A percentile compares a stretch with the other conserved stretches of the same genome.
These are phyloP conservation scores for Acleris emargana DNA, from an alignment of 2,888 invertebrate genomes.

Conservation along the genomic window DNA sequence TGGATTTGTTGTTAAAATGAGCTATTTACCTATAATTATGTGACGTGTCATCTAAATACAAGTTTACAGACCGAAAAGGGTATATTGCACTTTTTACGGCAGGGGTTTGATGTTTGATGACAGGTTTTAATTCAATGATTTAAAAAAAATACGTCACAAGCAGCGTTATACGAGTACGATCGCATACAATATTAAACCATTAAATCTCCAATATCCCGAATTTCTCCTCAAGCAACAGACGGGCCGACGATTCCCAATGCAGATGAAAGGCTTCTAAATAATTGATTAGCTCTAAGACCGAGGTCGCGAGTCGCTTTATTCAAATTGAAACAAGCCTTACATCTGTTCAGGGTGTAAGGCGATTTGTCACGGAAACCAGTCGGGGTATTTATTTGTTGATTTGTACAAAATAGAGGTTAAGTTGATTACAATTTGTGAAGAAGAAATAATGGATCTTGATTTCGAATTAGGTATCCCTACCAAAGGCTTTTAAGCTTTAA, in stretches of 20 bases:
- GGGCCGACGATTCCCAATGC: constrained; percentile 43
- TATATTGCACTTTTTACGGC: too few relatives aligned
- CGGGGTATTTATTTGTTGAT: constrained; percentile 10
- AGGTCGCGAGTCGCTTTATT: constrained; percentile 61
- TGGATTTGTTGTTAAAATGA: too few relatives aligned
- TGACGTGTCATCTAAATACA: too few relatives aligned
- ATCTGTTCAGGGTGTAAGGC: constrained; percentile 50
- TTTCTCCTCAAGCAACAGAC: constrained; percentile 3
- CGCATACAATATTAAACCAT: neutral
- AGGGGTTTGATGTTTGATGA: too few relatives aligned
- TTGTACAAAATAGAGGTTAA: constrained; percentile 3
- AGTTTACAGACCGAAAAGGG: too few relatives aligned
- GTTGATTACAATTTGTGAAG: too few relatives aligned
- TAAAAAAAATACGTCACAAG: too few relatives aligned
- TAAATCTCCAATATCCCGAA: constrained; percentile 14
- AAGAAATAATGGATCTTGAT: too few relatives aligned
- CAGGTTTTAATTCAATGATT: too few relatives aligned
- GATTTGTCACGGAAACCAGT: constrained; percentile 31
- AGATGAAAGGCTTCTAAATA: constrained; percentile 67
- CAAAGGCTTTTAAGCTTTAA: too few relatives aligned
- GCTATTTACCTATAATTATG: too few relatives aligned
- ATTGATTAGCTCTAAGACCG: constrained; percentile 64
- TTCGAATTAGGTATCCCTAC: too few relatives aligned
- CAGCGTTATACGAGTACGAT: neutral
- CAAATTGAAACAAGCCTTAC: constrained; percentile 59